These are phyloP conservation scores for Micrasema minimum DNA, from an alignment of 1,140 invertebrate species.

Conservation along the genomic window DNA sequence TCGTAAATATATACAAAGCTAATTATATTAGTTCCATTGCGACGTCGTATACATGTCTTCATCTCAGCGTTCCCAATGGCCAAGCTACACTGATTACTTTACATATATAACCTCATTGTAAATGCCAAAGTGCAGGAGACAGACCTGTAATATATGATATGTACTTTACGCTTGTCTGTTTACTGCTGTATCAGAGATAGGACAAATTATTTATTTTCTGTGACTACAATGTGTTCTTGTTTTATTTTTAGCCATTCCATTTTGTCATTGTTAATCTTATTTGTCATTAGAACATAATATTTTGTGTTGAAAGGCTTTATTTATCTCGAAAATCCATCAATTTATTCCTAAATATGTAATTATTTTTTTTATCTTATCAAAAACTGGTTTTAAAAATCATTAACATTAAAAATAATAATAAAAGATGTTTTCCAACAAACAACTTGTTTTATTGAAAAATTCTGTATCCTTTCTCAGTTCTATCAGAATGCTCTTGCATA, in stretches of 20 bases:
- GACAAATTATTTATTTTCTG: constrained; percentile 15
- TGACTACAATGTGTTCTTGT: constrained; percentile 11
- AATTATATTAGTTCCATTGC: constrained; percentile 33
- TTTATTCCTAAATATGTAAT: constrained; percentile 16
- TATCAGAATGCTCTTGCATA: too few relatives aligned
- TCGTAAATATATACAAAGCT: constrained; percentile 36
- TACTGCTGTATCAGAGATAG: constrained; percentile 26
- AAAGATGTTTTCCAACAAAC: constrained; percentile 29
- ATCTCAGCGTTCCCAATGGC: constrained; percentile 22
- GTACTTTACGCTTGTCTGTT: constrained; percentile 29
- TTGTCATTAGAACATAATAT: not conserved
- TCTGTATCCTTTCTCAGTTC: too few relatives aligned
- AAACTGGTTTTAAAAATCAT: constrained; percentile 25
- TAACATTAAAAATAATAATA: constrained; percentile 28
- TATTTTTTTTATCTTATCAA: constrained; percentile 12
- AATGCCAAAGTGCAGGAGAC: constrained; percentile 39
- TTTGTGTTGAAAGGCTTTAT: not conserved
- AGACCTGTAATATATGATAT: constrained; percentile 28
- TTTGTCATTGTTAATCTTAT: constrained; percentile 20
- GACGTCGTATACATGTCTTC: constrained; percentile 30
- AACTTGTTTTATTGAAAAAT: not conserved
- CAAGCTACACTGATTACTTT: constrained; percentile 25
- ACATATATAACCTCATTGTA: constrained; percentile 38
- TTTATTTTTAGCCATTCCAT: constrained; percentile 27
- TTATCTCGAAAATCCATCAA: constrained; percentile 18